These are phyloP conservation scores for Brienomyrus brachyistius DNA, from an alignment of 2,113 vertebrate genomes.

Conservation along the genomic window DNA sequence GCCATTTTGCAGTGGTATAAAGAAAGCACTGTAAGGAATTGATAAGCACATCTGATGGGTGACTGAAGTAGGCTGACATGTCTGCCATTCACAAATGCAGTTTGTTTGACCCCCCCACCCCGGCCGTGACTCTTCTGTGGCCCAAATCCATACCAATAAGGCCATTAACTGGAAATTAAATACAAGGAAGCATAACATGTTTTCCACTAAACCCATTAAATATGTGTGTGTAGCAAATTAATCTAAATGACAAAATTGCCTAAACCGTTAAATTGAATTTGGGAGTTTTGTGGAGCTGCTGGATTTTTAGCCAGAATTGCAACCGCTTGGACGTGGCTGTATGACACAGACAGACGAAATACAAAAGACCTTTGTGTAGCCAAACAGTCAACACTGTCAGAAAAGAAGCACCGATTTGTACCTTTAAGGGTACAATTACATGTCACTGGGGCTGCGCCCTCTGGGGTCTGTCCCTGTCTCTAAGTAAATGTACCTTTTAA, in stretches of 20 bases:
- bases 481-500: background rate
- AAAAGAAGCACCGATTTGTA: background rate
- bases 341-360: slow-evolving; percentile 2
- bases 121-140: background rate
- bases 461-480: background rate
- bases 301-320: slow-evolving; percentile 27
- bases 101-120: background rate
- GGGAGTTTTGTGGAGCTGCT: slow-evolving; percentile 25
- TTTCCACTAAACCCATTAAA: slow-evolving; percentile 20
- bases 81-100: background rate
- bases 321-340: slow-evolving; percentile 29
- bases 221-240: slow-evolving; percentile 41
- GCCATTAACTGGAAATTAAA: slow-evolving; percentile 25
- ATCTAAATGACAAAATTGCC: slow-evolving; percentile 22
- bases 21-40: background rate
- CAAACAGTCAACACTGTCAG: background rate
- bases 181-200: slow-evolving; percentile 26
- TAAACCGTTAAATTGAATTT: slow-evolving; percentile 40
- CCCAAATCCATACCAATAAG: slow-evolving; percentile 24
- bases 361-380: slow-evolving; percentile 30
- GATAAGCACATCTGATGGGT: background rate
- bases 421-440: background rate
- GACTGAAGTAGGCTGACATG: background rate
- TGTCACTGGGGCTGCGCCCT: background rate
- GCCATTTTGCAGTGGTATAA: background rate